phyloP scores from a whole-genome alignment of 2,797 vertebrate species.

The Simalia tracyae region DNA sequence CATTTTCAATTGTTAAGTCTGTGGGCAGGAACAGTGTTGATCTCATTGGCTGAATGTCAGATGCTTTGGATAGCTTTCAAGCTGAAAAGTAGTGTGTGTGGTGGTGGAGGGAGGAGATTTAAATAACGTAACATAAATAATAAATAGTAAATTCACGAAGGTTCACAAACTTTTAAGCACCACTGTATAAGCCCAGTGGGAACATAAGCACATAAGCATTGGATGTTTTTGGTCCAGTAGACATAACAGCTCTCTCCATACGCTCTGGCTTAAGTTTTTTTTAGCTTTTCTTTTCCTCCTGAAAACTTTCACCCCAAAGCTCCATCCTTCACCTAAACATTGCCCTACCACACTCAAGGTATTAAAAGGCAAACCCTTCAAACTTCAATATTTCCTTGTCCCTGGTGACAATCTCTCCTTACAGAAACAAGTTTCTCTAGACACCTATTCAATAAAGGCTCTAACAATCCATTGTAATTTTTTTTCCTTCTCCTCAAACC shows the following conservation, averaged over 20 bases:
- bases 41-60: neutral
- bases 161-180: neutral
- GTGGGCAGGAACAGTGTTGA: neutral
- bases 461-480: slow-evolving; percentile 6
- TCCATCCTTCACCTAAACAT: slow-evolving; percentile 7
- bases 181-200: neutral
- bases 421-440: neutral
- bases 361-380: neutral
- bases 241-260: neutral
- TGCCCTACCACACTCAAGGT: neutral
- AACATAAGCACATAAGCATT: neutral
- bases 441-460: neutral
- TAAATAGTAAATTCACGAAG: neutral
- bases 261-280: neutral
- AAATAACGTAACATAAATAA: neutral
- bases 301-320: neutral
- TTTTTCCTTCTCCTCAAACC: slow-evolving; percentile 13
- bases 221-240: neutral
- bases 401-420: neutral
- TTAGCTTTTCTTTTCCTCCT: neutral
- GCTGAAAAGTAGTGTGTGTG: neutral
- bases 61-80: neutral
- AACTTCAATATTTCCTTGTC: neutral
- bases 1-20: neutral
- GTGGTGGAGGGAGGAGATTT: neutral